These are phyloP conservation scores for Zaprionus bogoriensis DNA, from an alignment of 2,888 invertebrate species.

Conservation along the genomic window DNA sequence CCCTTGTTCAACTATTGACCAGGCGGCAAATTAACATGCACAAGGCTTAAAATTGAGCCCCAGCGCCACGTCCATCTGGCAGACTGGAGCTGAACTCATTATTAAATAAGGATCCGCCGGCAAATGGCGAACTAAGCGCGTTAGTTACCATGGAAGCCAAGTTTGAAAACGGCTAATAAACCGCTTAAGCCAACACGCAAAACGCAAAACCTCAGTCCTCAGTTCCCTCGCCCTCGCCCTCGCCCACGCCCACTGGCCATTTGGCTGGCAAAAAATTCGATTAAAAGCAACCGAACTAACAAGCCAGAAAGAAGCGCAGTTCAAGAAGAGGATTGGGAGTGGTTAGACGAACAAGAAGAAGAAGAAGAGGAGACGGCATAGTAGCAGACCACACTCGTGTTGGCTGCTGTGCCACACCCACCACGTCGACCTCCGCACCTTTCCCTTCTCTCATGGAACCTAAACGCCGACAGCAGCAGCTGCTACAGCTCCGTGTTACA, in stretches of 20 bases:
- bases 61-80: neutral
- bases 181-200: slow-evolving; percentile 62
- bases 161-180: slow-evolving; percentile 58
- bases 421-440: neutral
- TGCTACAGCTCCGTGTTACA: slow-evolving; percentile 10
- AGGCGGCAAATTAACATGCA: neutral
- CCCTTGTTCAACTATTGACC: neutral
- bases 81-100: slow-evolving; percentile 29
- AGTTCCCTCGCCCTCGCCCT: neutral
- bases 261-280: slow-evolving; percentile 50
- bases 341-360: neutral
- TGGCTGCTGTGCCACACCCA: neutral
- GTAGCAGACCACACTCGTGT: slow-evolving; percentile 24
- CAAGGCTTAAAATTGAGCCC: slow-evolving; percentile 10
- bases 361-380: slow-evolving; percentile 1
- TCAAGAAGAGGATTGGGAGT: neutral
- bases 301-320: slow-evolving; percentile 8
- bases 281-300: slow-evolving; percentile 57
- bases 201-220: slow-evolving; percentile 39
- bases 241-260: slow-evolving; percentile 12
- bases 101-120: slow-evolving; percentile 46
- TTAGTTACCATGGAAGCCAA: slow-evolving; percentile 39
- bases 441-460: slow-evolving; percentile 16
- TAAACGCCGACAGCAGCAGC: slow-evolving; percentile 32
- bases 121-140: slow-evolving; percentile 22